phyloP scores from a whole-genome alignment of 2,888 invertebrate genomes.

The Yponomeuta malinellus region DNA sequence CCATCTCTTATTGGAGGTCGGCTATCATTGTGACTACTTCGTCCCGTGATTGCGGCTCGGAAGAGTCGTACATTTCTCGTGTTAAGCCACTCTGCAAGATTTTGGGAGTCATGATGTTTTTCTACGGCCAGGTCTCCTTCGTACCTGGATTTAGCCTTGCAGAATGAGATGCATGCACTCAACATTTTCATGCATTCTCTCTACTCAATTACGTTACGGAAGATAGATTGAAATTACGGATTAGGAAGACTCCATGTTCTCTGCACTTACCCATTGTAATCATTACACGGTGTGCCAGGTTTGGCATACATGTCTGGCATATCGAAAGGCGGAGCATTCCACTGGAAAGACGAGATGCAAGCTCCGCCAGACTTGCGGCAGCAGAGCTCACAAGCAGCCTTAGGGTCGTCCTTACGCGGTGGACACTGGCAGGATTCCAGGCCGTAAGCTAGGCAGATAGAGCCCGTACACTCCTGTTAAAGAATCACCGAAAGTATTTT shows the following conservation, averaged over 20 bases:
- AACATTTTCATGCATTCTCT: too few species aligned
- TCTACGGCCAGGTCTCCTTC: too few species aligned
- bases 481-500: neutral
- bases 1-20: too few species aligned
- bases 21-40: too few species aligned
- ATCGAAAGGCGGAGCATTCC: slow-evolving; percentile 92
- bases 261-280: slow-evolving; percentile 84
- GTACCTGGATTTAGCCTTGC: too few species aligned
- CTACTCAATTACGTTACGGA: too few species aligned
- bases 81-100: too few species aligned
- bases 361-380: slow-evolving; percentile 87
- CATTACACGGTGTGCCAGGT: slow-evolving; percentile 95
- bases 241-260: neutral
- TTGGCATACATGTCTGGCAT: slow-evolving; percentile 95
- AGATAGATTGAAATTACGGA: too few species aligned
- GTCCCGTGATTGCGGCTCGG: too few species aligned
- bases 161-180: too few species aligned
- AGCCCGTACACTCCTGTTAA: slow-evolving; percentile 93
- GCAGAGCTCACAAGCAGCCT: slow-evolving; percentile 94
- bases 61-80: too few species aligned
- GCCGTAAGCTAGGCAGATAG: slow-evolving; percentile 97
- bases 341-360: slow-evolving; percentile 92
- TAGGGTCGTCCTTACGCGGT: slow-evolving; percentile 85
- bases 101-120: too few species aligned
- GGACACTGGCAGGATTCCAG: slow-evolving; percentile 97